Conservation (phyloP, 2,797 vertebrate genomes). For the Macropus fuliginosus region DNA sequence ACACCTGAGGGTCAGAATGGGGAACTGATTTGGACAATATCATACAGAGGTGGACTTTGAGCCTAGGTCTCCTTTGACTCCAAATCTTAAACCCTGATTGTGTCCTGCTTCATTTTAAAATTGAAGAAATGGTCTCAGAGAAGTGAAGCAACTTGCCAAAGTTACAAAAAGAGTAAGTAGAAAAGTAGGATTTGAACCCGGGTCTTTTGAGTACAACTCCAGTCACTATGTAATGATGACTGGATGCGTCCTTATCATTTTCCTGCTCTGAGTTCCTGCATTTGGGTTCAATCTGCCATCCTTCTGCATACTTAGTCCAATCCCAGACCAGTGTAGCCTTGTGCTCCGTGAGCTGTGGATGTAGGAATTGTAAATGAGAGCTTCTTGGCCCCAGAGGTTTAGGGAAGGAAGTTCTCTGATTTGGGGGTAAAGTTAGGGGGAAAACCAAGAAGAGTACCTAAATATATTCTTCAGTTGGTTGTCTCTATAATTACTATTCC, state of each 20-base stretch:
- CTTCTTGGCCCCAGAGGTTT: background rate
- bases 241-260: background rate
- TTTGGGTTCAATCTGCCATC: background rate
- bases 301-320: background rate
- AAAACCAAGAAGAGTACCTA: background rate
- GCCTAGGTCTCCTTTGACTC: background rate
- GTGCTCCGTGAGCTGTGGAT: background rate
- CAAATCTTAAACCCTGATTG: background rate
- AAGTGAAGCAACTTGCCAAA: background rate
- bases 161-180: background rate
- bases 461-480: background rate
- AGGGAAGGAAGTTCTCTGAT: background rate
- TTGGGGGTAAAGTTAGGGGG: background rate
- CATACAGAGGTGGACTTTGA: background rate
- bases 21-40: background rate
- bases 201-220: background rate
- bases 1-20: background rate
- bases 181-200: background rate
- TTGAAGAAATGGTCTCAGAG: background rate
- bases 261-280: background rate
- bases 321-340: background rate
- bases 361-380: background rate
- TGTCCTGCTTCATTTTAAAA: background rate
- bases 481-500: background rate
- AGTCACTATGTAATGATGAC: background rate